Conservation (phyloP, 2,113 vertebrate species). For the Lepidothrix coronata region DNA sequence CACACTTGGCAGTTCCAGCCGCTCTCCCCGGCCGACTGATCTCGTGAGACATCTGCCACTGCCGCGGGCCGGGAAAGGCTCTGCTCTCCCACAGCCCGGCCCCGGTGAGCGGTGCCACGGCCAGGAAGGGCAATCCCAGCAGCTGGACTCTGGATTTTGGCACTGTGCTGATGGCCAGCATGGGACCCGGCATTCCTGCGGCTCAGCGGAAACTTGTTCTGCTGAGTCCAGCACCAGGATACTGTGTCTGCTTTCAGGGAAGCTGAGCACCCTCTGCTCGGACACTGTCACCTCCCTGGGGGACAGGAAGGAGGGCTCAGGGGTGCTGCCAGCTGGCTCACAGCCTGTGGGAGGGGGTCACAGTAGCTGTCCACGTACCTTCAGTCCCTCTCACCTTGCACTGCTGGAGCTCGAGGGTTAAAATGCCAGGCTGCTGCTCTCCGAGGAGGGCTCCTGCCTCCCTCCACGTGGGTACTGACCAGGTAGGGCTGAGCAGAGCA, state of each 20-base stretch:
- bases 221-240: not conserved
- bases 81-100: not conserved
- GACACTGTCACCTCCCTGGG: not conserved
- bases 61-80: not conserved
- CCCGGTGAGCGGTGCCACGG: fast-evolving
- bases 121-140: not conserved
- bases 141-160: not conserved
- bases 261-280: not conserved
- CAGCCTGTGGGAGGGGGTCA: not conserved
- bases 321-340: not conserved
- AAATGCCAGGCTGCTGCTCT: slow-evolving; percentile 11
- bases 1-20: not conserved
- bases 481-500: slow-evolving; percentile 22
- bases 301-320: not conserved
- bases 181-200: not conserved
- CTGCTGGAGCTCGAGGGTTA: slow-evolving; percentile 7
- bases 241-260: not conserved
- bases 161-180: not conserved
- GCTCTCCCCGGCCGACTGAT: not conserved
- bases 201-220: slow-evolving; percentile 7
- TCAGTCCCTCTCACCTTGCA: not conserved
- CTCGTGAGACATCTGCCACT: not conserved
- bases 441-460: slow-evolving; percentile 1
- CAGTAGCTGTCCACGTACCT: fast-evolving
- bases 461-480: not conserved